Conservation (phyloP, 2,797 vertebrate species). For the Carcharodon carcharias region DNA sequence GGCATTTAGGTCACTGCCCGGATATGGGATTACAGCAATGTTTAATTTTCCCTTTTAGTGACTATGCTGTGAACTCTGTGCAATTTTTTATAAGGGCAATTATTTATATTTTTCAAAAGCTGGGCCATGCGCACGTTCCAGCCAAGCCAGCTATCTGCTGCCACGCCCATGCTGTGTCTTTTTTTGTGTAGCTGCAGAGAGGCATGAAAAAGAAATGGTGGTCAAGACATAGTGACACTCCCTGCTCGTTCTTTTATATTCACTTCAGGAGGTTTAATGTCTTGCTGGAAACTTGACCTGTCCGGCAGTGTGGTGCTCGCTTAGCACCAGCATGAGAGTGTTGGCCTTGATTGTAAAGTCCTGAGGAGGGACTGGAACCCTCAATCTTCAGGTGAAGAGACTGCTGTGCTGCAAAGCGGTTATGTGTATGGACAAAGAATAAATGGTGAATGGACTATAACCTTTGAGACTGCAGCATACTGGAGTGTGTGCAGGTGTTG, state of each 20-base stretch:
- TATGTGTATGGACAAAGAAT: neutral
- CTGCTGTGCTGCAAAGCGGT: neutral
- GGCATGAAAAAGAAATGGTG: neutral
- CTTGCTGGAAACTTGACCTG: neutral
- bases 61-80: neutral
- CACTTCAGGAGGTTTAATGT: neutral
- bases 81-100: neutral
- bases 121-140: neutral
- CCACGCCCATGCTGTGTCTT: neutral
- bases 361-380: neutral
- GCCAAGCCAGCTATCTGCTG: neutral
- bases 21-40: neutral
- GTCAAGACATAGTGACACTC: neutral
- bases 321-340: neutral
- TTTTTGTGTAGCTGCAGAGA: neutral
- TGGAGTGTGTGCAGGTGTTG: neutral
- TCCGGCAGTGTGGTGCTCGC: neutral
- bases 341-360: neutral
- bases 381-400: neutral
- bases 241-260: neutral
- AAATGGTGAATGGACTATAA: neutral
- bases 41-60: neutral
- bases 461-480: neutral
- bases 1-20: neutral
- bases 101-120: neutral